Base-by-base conservation (phyloP, 1,140 invertebrate genomes). In the Rhynchophorus ferrugineus region DNA sequence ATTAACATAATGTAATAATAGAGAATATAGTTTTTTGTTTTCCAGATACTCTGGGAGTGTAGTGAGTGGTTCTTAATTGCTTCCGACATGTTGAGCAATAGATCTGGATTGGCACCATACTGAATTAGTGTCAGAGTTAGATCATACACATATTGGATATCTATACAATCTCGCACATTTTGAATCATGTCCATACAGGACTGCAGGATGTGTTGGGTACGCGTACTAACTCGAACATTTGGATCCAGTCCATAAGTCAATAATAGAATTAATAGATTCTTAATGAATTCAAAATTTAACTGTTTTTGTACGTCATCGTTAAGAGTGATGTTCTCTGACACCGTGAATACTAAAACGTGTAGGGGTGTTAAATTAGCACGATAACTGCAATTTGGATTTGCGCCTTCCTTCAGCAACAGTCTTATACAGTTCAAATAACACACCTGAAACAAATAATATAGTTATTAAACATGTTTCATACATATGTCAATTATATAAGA, bases 361-460 rank as follows among this genome's bases (percentile, higher is more conserved):
- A 86, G 67, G 0, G 83, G 83, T 6, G 83, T 86, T 6, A 86
- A 64, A 62, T 84, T 83, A 20, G 76, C 77, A 18, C 81, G 71
- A 53, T 83, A 84, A 37, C 80, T 79, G 66, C 83, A 85, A 65
- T 86, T 85, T 17, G 82, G 80, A 69, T 84, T 85, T 5, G 83
- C 83, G 53, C 83, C 82, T 63, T 82, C 73, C 66, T 83, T 80
- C 57, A 82, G 66, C 35, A 85, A 63, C 37, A 85, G 79, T 19
- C 81, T 71, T 18, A 86, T 82, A 66, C 82, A 85, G 62, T 86
- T 86, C 47, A 85, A 64, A 65, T 84, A 85, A 64, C 81, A 85
- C 2, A 85, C 80, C 79, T 81, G 44, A n/a, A 70, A 70, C 48
- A 22, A 44, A 45, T n/a, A 33, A 17, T 17, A 41, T 37, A n/a